These are phyloP conservation scores for Montifringilla adamsi DNA, from an alignment of 2,113 vertebrate species.

Conservation along the genomic window DNA sequence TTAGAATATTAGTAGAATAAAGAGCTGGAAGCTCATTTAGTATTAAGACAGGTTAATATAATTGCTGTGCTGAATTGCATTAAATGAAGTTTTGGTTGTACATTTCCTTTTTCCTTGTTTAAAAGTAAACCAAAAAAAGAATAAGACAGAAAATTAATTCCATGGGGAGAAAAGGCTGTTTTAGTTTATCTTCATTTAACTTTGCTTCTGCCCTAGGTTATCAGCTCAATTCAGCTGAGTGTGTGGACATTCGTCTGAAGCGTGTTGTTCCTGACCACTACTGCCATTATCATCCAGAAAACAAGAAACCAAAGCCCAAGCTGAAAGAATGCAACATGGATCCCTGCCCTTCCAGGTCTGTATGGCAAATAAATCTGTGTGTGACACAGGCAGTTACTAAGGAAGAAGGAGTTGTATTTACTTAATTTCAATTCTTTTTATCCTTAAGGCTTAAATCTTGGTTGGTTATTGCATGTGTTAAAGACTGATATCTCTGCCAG, in stretches of 20 bases:
- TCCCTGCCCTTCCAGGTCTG: conserved; percentile 87
- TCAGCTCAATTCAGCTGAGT: conserved; percentile 93
- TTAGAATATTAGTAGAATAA: not conserved
- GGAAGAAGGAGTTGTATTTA: not conserved
- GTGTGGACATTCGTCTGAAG: conserved; percentile 84
- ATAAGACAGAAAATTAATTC: not conserved
- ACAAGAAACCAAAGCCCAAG: conserved; percentile 90
- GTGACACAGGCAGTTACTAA: not conserved
- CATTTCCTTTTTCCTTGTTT: not conserved
- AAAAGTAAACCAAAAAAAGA: not conserved
- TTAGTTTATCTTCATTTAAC: not conserved
- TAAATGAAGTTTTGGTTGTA: not conserved
- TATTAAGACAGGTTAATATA: not conserved
- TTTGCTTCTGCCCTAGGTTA: conserved; percentile 76
- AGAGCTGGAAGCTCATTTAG: not conserved
- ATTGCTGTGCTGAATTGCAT: not conserved
- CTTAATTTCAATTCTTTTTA: not conserved
- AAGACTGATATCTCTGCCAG: not conserved
- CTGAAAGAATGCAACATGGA: conserved; percentile 94
- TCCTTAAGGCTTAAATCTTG: not conserved
- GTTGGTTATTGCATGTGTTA: not conserved
- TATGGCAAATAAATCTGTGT: not conserved
- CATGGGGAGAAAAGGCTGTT: not conserved
- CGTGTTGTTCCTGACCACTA: conserved; percentile 85
- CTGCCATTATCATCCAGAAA: conserved; percentile 88